Conservation (phyloP, 2,888 invertebrate genomes). For the Leistus spinibarbis region DNA sequence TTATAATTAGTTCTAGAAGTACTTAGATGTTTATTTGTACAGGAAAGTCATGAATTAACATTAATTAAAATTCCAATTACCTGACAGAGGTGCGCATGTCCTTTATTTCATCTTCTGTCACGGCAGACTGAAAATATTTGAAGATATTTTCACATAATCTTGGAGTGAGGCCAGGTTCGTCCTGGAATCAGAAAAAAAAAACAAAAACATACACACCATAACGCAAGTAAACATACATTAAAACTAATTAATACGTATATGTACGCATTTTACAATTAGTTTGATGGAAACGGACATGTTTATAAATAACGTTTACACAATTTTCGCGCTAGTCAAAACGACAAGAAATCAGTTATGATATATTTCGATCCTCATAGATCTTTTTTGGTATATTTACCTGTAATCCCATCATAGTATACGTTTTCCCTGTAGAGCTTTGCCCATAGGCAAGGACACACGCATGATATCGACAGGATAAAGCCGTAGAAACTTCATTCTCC, state of each 20-base stretch:
- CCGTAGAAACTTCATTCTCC: slow-evolving; percentile 68
- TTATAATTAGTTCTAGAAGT: background rate
- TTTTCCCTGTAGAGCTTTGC: slow-evolving; percentile 78
- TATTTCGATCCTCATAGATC: too few species aligned
- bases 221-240: slow-evolving; percentile 11
- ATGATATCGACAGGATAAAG: slow-evolving; percentile 67
- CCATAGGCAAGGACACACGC: slow-evolving; percentile 77
- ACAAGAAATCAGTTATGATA: background rate
- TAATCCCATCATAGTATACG: slow-evolving; percentile 77
- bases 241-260: slow-evolving; percentile 19
- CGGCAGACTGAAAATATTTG: slow-evolving; percentile 52
- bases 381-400: slow-evolving; percentile 45
- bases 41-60: background rate
- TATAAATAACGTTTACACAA: background rate
- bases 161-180: slow-evolving; percentile 64
- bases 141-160: slow-evolving; percentile 63
- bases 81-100: slow-evolving; percentile 54
- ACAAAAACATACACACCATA: background rate
- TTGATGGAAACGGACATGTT: background rate
- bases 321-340: too few species aligned
- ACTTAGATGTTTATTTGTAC: background rate
- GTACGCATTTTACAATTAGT: background rate
- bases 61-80: slow-evolving; percentile 46
- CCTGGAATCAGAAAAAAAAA: slow-evolving; percentile 49
- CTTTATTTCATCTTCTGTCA: slow-evolving; percentile 51